Conservation (phyloP, 2,888 invertebrate genomes). For the Ashinkailepas kermadecensis region DNA sequence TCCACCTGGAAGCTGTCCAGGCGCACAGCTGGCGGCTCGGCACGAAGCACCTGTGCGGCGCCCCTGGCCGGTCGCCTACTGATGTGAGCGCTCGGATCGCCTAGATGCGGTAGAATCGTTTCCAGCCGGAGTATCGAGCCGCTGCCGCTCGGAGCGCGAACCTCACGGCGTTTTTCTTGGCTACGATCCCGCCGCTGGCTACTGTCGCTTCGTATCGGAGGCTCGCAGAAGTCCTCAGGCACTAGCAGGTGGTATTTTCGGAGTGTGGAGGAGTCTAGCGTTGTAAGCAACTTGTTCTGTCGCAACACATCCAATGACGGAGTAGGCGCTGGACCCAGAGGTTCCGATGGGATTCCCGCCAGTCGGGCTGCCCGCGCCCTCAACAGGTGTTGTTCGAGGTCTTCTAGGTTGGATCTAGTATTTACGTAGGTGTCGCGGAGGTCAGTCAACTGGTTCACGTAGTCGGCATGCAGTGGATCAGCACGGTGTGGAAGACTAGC, state of each 20-base stretch:
- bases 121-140: conserved; percentile 64
- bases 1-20: conserved; percentile 46
- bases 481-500: not conserved
- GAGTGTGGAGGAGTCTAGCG: conserved; percentile 11
- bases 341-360: not conserved
- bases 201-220: conserved; percentile 60
- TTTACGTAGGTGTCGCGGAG: not conserved
- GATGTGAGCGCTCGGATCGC: conserved; percentile 68
- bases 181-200: conserved; percentile 80
- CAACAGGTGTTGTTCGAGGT: conserved; percentile 22
- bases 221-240: conserved; percentile 37
- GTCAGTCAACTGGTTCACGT: not conserved
- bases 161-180: conserved; percentile 37
- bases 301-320: conserved; percentile 1
- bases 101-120: conserved; percentile 47
- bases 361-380: conserved; percentile 5
- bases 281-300: not conserved
- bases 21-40: conserved; percentile 43
- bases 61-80: conserved; percentile 75
- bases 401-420: not conserved
- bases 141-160: conserved; percentile 36
- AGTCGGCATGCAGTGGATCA: conserved; percentile 4
- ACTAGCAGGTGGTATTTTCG: conserved; percentile 26
- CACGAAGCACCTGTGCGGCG: conserved; percentile 64
- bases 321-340: not conserved